phyloP scores from a whole-genome alignment of 2,888 invertebrate genomes.

The Minunthozetes semirufus region DNA sequence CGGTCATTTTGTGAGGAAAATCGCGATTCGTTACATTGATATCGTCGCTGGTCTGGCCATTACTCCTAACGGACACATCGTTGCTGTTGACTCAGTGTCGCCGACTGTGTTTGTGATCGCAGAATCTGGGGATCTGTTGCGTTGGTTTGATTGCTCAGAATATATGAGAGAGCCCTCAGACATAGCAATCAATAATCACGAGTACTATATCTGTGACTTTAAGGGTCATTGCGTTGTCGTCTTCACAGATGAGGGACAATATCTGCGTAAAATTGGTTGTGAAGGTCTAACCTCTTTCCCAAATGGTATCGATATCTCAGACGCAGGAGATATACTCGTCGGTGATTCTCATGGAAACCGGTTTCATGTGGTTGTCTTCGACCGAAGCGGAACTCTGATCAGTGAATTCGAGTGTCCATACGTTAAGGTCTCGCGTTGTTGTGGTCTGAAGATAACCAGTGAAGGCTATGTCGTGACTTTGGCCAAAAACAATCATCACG shows the following conservation, averaged over 20 bases:
- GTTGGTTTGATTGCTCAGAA: slow-evolving; percentile 96
- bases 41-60: slow-evolving; percentile 85
- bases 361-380: slow-evolving; percentile 93
- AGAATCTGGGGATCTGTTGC: slow-evolving; percentile 81
- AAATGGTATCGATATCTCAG: slow-evolving; percentile 94
- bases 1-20: slow-evolving; percentile 91
- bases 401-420: slow-evolving; percentile 82
- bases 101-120: slow-evolving; percentile 91
- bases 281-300: slow-evolving; percentile 95
- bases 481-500: slow-evolving; percentile 98
- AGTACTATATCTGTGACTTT: slow-evolving; percentile 84
- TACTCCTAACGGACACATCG: slow-evolving; percentile 82
- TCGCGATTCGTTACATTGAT: slow-evolving; percentile 64
- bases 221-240: slow-evolving; percentile 97
- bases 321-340: slow-evolving; percentile 90
- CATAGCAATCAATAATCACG: slow-evolving; percentile 75
- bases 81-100: slow-evolving; percentile 93
- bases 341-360: slow-evolving; percentile 96
- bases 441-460: slow-evolving; percentile 91
- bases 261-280: slow-evolving; percentile 85
- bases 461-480: slow-evolving; percentile 92
- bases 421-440: slow-evolving; percentile 96
- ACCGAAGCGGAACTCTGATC: slow-evolving; percentile 60
- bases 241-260: slow-evolving; percentile 86
- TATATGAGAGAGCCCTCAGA: slow-evolving; percentile 97